phyloP scores from a whole-genome alignment of 2,797 vertebrate genomes.

The Scleropages formosus region DNA sequence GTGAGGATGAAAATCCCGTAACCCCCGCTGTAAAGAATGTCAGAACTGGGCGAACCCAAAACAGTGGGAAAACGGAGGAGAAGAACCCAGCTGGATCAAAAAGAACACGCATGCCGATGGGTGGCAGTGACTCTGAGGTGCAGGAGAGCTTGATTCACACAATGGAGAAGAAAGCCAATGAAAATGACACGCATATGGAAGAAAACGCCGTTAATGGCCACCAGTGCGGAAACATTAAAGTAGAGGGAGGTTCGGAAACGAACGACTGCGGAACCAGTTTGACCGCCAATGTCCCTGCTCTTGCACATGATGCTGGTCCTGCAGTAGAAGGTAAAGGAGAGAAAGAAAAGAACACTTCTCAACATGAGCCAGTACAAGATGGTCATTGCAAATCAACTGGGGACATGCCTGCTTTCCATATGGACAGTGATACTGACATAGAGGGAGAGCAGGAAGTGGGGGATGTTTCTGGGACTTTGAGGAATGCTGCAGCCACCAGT shows the following conservation, averaged over 20 bases:
- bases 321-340: slow-evolving; percentile 50
- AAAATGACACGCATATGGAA: not conserved
- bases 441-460: slow-evolving; percentile 46
- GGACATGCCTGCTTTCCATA: slow-evolving; percentile 40
- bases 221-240: not conserved
- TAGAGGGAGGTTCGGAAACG: slow-evolving; percentile 23
- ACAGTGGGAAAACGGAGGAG: slow-evolving; percentile 44
- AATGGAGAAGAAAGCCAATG: slow-evolving; percentile 26
- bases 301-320: not conserved
- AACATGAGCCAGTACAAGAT: not conserved
- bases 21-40: slow-evolving; percentile 52
- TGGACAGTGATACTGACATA: slow-evolving; percentile 63
- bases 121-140: slow-evolving; percentile 45
- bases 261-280: slow-evolving; percentile 20
- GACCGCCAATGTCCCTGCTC: not conserved
- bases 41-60: slow-evolving; percentile 43
- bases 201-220: not conserved
- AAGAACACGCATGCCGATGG: slow-evolving; percentile 31
- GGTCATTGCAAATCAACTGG: slow-evolving; percentile 4
- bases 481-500: not conserved
- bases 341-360: slow-evolving; percentile 35
- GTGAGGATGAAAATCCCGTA: slow-evolving; percentile 68
- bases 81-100: slow-evolving; percentile 37
- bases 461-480: not conserved
- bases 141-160: slow-evolving; percentile 7